These are phyloP conservation scores for Acleris holmiana DNA, from an alignment of 2,888 invertebrate species.

Conservation along the genomic window DNA sequence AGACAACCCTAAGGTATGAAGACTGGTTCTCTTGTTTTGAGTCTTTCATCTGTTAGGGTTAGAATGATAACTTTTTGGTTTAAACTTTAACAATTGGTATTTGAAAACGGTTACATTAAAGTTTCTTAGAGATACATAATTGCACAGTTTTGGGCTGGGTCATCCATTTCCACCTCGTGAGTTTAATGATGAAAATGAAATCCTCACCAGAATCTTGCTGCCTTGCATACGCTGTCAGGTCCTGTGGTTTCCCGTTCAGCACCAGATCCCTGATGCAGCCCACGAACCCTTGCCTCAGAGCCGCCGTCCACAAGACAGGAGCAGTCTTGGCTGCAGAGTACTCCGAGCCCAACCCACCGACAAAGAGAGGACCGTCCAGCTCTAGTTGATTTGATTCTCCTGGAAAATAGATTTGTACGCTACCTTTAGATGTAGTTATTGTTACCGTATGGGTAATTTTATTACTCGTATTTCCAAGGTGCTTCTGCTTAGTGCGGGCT, in stretches of 20 bases:
- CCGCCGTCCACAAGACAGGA: constrained; percentile 95
- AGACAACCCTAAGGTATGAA: too few species aligned
- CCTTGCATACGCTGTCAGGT: constrained; percentile 94
- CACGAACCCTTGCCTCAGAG: constrained; percentile 95
- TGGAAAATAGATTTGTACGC: constrained; percentile 54
- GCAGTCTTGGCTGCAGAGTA: constrained; percentile 91
- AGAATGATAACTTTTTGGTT: too few species aligned
- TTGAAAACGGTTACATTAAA: too few species aligned
- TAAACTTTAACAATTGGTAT: too few species aligned
- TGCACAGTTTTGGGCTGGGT: too few species aligned
- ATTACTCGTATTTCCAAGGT: too few species aligned
- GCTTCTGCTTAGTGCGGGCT: too few species aligned
- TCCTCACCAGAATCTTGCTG: constrained; percentile 93
- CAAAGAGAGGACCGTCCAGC: constrained; percentile 93
- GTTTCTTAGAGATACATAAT: too few species aligned
- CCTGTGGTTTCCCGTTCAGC: constrained; percentile 94
- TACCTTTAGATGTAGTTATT: not conserved
- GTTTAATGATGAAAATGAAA: not conserved
- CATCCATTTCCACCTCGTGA: too few species aligned
- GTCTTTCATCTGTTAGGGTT: too few species aligned
- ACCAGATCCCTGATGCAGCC: constrained; percentile 96
- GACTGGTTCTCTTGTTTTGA: too few species aligned
- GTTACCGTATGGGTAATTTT: too few species aligned
- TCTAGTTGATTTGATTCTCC: constrained; percentile 95
- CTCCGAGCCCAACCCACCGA: constrained; percentile 94